Conservation (phyloP, 1,140 invertebrate species). For the Habropoda laboriosa region DNA sequence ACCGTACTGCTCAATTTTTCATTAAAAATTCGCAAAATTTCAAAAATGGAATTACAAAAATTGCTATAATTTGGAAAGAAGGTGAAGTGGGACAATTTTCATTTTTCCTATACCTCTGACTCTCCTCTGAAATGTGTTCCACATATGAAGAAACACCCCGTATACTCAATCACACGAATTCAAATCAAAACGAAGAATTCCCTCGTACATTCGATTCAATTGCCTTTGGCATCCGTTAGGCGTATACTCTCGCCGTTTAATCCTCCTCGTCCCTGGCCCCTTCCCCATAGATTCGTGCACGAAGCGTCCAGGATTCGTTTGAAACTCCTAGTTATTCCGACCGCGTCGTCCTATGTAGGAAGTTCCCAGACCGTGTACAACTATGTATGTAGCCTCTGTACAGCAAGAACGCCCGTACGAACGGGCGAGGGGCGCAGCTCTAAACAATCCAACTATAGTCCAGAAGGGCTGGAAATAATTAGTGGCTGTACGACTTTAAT, state of each 20-base stretch:
- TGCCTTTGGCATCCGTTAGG: conserved; percentile 18
- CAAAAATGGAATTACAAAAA: too few relatives aligned
- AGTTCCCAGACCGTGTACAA: conserved; percentile 30
- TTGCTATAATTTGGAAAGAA: too few relatives aligned
- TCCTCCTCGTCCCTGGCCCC: not conserved
- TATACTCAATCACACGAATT: too few relatives aligned
- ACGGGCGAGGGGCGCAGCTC: not conserved
- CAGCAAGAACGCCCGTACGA: not conserved
- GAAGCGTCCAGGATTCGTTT: conserved; percentile 29
- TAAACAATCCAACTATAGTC: conserved; percentile 21
- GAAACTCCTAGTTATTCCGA: conserved; percentile 46
- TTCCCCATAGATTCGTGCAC: conserved; percentile 4
- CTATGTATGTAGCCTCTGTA: conserved; percentile 20
- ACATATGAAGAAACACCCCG: too few relatives aligned
- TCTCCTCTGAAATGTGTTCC: too few relatives aligned
- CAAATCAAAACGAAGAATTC: not conserved
- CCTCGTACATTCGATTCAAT: conserved; percentile 37
- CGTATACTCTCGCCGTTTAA: not conserved
- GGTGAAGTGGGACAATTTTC: too few relatives aligned
- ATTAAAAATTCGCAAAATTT: too few relatives aligned
- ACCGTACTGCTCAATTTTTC: too few relatives aligned
- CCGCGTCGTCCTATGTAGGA: conserved; percentile 28
- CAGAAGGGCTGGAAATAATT: conserved; percentile 32
- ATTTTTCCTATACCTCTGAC: too few relatives aligned
- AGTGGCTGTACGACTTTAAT: conserved; percentile 30